phyloP scores from a whole-genome alignment of 2,113 vertebrate species.

The Paramormyrops kingsleyae region DNA sequence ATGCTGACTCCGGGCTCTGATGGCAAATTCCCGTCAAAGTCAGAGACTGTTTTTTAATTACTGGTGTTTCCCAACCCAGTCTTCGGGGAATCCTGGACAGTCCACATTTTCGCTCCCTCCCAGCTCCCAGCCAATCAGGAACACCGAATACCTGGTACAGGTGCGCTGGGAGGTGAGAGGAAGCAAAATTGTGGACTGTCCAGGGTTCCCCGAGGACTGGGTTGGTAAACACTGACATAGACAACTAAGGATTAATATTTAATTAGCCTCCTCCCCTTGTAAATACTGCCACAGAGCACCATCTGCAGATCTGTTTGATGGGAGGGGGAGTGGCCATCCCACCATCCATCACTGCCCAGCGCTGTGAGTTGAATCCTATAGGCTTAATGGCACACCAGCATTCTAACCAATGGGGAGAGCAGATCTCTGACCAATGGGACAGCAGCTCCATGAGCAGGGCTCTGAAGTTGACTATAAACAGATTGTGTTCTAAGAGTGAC shows the following conservation, averaged over 20 bases:
- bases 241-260: background rate
- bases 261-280: background rate
- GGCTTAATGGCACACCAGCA: background rate
- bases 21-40: background rate
- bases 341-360: background rate
- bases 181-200: no score
- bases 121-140: no score
- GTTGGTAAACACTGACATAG: no score
- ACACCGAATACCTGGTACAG: no score
- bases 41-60: background rate
- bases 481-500: background rate
- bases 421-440: background rate
- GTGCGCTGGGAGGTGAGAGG: no score
- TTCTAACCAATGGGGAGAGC: background rate
- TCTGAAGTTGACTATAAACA: background rate
- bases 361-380: background rate
- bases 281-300: background rate
- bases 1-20: background rate
- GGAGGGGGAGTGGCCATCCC: background rate
- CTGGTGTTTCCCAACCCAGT: no score
- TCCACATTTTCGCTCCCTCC: no score
- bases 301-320: background rate
- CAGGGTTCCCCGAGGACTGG: no score
- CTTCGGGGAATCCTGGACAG: no score
- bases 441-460: background rate